Evolutionary conservation across 2,113 vertebrate genomes (phyloP).

Genomic region (Hippocampus guttulatus): DNA sequence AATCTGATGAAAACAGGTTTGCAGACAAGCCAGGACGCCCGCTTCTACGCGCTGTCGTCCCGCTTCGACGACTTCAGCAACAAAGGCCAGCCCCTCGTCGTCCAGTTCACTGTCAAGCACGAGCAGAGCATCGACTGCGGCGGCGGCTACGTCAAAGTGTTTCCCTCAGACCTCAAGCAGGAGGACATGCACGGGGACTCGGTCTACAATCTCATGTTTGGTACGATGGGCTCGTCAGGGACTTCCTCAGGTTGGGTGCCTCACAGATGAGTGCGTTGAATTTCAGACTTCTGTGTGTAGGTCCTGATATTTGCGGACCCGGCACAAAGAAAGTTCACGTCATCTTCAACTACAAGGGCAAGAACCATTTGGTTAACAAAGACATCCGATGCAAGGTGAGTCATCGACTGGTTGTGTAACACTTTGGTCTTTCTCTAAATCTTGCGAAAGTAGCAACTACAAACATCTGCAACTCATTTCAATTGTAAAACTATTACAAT

Average conservation of each 20-base stretch:
- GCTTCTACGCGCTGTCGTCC: conserved; percentile 73
- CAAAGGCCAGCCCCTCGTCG: conserved; percentile 71
- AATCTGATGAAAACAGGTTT: conserved; percentile 59
- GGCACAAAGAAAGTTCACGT: conserved; percentile 84
- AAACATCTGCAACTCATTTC: not conserved
- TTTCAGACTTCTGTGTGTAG: conserved; percentile 45
- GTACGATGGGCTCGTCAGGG: conserved; percentile 47
- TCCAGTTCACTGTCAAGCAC: conserved; percentile 80
- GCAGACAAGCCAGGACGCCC: conserved; percentile 76
- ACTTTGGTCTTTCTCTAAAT: too few species aligned
- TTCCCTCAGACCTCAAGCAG: conserved; percentile 75
- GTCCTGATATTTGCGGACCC: conserved; percentile 85
- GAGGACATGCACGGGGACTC: conserved; percentile 77
- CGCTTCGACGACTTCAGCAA: conserved; percentile 78
- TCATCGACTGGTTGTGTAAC: not conserved
- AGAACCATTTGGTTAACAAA: conserved; percentile 83
- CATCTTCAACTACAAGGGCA: conserved; percentile 82
- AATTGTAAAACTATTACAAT: too few species aligned
- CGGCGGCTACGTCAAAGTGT: conserved; percentile 76
- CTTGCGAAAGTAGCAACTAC: too few species aligned
- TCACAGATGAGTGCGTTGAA: not conserved
- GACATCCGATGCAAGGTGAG: conserved; percentile 81
- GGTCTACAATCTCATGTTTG: conserved; percentile 79
- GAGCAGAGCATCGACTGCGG: conserved; percentile 81
- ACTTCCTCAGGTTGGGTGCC: not conserved